These are phyloP conservation scores for Rhizoglyphus robini DNA, from an alignment of 1,140 invertebrate species.

Conservation along the genomic window DNA sequence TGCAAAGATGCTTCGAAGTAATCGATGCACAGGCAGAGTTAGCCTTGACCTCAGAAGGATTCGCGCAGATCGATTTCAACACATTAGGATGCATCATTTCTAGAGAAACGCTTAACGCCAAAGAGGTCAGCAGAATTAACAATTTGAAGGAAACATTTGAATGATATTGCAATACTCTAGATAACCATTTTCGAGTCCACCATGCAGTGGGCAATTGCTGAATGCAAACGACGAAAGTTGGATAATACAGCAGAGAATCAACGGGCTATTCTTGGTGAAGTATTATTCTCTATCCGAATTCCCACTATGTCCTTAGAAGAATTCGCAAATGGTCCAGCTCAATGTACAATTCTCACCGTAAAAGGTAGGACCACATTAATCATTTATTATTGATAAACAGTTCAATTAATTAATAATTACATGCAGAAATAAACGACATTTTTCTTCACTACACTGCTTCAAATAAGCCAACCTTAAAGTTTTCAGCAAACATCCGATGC, in stretches of 20 bases:
- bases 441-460: constrained; percentile 53
- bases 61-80: constrained; percentile 75
- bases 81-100: constrained; percentile 72
- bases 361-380: constrained; percentile 34
- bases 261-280: constrained; percentile 48
- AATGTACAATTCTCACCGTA: constrained; percentile 68
- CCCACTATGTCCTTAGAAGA: constrained; percentile 79
- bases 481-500: constrained; percentile 59
- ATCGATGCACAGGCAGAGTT: constrained; percentile 84
- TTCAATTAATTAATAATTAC: background rate
- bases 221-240: constrained; percentile 61
- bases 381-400: background rate
- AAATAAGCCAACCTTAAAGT: constrained; percentile 60
- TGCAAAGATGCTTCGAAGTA: constrained; percentile 88
- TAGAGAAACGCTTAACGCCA: constrained; percentile 76
- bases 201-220: constrained; percentile 71
- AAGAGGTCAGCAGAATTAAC: constrained; percentile 53
- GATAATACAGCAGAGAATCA: constrained; percentile 49
- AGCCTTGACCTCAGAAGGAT: constrained; percentile 79
- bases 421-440: constrained; percentile 66
- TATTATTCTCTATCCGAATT: constrained; percentile 68
- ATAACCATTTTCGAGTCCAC: constrained; percentile 59
- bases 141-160: background rate
- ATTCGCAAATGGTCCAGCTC: constrained; percentile 76
- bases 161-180: background rate